Evolutionary conservation across 2,113 vertebrate genomes (phyloP).

Genomic region (Jaculus jaculus): DNA sequence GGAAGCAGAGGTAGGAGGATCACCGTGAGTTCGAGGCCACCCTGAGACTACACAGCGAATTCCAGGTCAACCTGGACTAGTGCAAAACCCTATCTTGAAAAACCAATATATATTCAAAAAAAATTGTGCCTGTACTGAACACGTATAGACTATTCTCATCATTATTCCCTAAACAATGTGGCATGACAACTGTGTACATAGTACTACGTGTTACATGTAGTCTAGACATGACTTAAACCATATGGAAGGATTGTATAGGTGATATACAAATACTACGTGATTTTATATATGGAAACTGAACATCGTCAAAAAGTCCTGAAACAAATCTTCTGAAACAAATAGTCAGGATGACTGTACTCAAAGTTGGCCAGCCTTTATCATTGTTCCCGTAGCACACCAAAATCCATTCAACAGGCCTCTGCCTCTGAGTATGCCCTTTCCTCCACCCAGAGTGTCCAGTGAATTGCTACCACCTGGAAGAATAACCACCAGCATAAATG

Average conservation of each 20-base stretch:
- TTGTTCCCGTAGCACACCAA: background rate
- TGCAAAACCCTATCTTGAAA: too few species aligned
- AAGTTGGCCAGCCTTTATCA: background rate
- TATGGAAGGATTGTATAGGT: background rate
- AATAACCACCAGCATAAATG: background rate
- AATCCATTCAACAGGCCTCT: background rate
- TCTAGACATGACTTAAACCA: background rate
- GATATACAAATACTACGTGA: background rate
- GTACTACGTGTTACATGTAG: background rate
- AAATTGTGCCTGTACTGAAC: background rate
- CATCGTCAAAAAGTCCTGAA: background rate
- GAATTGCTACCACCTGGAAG: background rate
- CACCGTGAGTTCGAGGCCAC: too few species aligned
- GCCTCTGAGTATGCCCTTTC: background rate
- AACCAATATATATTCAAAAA: background rate
- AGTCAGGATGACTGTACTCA: background rate
- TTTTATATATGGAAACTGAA: background rate
- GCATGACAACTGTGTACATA: background rate
- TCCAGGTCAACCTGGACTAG: too few species aligned
- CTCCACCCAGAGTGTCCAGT: conserved; percentile 4
- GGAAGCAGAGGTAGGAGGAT: too few species aligned
- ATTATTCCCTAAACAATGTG: background rate
- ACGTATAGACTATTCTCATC: background rate
- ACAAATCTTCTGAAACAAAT: background rate
- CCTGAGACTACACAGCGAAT: too few species aligned